phyloP scores from a whole-genome alignment of 2,797 vertebrate species.

The Tinamus major region DNA sequence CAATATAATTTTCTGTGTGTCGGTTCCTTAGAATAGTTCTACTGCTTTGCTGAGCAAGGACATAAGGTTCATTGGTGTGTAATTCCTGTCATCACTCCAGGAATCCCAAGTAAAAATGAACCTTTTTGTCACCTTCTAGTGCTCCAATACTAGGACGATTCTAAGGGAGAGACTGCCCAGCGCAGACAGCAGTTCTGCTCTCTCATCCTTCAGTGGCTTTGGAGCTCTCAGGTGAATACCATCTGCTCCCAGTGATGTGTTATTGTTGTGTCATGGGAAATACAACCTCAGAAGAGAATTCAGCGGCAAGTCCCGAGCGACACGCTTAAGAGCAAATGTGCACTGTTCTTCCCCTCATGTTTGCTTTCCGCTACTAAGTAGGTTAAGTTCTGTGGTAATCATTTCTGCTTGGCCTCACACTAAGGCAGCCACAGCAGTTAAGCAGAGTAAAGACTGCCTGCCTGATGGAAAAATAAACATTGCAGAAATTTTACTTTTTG shows the following conservation, averaged over 20 bases:
- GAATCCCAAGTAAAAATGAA: not conserved
- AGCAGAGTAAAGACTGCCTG: not conserved
- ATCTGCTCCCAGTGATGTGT: not conserved
- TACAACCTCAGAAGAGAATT: not conserved
- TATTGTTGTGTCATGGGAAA: not conserved
- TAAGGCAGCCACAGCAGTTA: not conserved
- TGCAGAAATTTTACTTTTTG: not conserved
- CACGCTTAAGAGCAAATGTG: not conserved
- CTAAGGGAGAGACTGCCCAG: not conserved
- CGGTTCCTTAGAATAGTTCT: not conserved
- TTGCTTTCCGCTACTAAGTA: not conserved
- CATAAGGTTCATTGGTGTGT: not conserved
- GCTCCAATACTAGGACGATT: not conserved
- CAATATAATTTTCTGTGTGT: not conserved
- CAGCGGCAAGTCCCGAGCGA: not conserved
- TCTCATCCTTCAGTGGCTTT: conserved; percentile 22
- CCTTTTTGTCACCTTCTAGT: not conserved
- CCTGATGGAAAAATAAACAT: not conserved
- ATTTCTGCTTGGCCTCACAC: not conserved
- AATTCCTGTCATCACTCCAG: not conserved
- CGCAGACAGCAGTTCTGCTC: fast-evolving
- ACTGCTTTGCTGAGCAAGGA: not conserved
- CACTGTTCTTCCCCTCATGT: not conserved
- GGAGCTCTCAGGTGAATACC: conserved; percentile 3
- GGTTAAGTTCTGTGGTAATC: not conserved